Evolutionary conservation across 2,888 invertebrate species (phyloP).

Genomic region (Lampropteryx suffumata): DNA sequence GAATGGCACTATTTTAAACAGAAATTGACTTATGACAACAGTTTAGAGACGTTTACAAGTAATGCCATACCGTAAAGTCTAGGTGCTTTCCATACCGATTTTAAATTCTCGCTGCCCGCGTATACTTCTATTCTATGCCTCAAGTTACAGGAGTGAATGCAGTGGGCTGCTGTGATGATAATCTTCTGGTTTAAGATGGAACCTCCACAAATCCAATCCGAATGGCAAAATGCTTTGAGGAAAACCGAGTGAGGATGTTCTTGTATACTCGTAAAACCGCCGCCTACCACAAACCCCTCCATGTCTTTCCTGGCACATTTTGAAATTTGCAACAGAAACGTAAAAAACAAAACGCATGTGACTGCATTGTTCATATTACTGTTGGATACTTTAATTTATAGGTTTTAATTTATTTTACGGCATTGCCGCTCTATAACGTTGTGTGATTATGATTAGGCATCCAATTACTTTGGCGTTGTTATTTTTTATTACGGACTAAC

Average conservation of each 20-base stretch:
- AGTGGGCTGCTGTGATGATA: slow-evolving; percentile 43
- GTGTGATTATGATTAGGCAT: slow-evolving; percentile 3
- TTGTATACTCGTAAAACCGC: slow-evolving; percentile 19
- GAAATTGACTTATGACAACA: no score
- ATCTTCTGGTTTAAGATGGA: slow-evolving; percentile 42
- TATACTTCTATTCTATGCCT: slow-evolving; percentile 7
- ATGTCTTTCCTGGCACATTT: slow-evolving; percentile 17
- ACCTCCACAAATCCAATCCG: slow-evolving; percentile 37
- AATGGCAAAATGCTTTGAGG: slow-evolving; percentile 18
- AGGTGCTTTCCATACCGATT: slow-evolving; percentile 20
- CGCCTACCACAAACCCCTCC: slow-evolving; percentile 37
- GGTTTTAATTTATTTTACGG: slow-evolving; percentile 12
- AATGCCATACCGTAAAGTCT: no score
- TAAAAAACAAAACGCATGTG: slow-evolving; percentile 4
- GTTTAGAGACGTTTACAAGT: no score
- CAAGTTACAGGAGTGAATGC: slow-evolving; percentile 23
- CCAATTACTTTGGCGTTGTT: not conserved
- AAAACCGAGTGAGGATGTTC: slow-evolving; percentile 33
- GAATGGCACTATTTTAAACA: no score
- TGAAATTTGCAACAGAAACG: not conserved
- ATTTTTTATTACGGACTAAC: slow-evolving; percentile 7
- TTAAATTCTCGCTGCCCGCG: slow-evolving; percentile 26
- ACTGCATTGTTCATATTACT: slow-evolving; percentile 1
- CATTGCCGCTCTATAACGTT: slow-evolving; percentile 1
- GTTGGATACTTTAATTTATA: not conserved